Evolutionary conservation across 2,113 vertebrate species (phyloP).

Genomic region (Colaptes auratus): DNA sequence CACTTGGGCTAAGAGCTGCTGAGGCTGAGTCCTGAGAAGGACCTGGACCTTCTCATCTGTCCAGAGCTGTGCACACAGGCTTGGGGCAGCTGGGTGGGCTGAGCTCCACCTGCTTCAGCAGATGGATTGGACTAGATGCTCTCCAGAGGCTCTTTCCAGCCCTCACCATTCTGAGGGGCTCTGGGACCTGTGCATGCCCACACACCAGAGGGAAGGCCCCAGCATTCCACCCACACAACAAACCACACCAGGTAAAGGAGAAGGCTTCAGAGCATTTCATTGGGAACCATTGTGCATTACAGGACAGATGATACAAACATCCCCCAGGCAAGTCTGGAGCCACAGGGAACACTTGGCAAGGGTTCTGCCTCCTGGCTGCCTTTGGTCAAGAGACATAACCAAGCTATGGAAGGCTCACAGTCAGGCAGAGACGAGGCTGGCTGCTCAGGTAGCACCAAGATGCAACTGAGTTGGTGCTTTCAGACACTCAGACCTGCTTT

Average conservation of each 20-base stretch:
- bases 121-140: neutral
- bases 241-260: neutral
- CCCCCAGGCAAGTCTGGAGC: neutral
- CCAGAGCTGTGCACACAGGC: accelerated
- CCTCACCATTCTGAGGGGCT: neutral
- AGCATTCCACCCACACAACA: neutral
- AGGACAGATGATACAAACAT: neutral
- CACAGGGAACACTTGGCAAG: neutral
- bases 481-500: neutral
- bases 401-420: neutral
- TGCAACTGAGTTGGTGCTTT: neutral
- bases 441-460: neutral
- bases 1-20: accelerated
- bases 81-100: accelerated
- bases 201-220: neutral
- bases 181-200: neutral
- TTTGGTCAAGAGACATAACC: neutral
- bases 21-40: neutral
- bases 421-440: neutral
- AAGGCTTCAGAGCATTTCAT: conserved; percentile 42
- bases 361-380: neutral
- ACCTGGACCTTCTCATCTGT: neutral
- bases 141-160: neutral
- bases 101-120: neutral
- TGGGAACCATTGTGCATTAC: neutral